Conservation (phyloP, 2,888 invertebrate species). For the Philopedon plagiatum region DNA sequence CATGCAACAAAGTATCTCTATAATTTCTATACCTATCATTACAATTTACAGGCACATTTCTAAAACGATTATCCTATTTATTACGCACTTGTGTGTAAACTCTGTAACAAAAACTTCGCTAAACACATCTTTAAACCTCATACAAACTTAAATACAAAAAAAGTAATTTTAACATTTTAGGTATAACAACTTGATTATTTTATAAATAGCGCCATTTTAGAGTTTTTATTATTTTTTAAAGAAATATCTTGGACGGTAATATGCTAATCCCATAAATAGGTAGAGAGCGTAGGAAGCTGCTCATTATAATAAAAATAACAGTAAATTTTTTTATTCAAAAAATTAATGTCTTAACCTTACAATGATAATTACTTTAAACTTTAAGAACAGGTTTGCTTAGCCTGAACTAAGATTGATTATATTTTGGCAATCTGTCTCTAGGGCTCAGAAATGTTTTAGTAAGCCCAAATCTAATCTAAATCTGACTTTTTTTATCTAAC, state of each 20-base stretch:
- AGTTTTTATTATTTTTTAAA: conserved; percentile 3
- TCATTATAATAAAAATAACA: conserved; percentile 6
- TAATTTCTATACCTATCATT: too few relatives aligned
- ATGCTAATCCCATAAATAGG: conserved; percentile 1
- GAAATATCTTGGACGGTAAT: not conserved
- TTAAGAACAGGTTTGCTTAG: not conserved
- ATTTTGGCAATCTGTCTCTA: not conserved
- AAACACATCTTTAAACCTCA: too few relatives aligned
- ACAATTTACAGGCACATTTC: too few relatives aligned
- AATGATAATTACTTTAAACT: conserved; percentile 2
- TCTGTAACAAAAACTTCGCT: too few relatives aligned
- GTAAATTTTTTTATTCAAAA: not conserved
- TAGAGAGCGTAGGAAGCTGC: not conserved
- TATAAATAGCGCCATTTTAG: not conserved
- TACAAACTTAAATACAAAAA: too few relatives aligned
- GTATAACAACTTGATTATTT: not conserved
- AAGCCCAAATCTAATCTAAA: not conserved
- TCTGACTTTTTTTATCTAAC: too few relatives aligned
- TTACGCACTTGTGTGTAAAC: too few relatives aligned
- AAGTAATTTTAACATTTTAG: too few relatives aligned
- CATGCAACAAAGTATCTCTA: too few relatives aligned
- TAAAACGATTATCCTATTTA: too few relatives aligned
- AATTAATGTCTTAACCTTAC: not conserved
- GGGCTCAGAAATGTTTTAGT: not conserved
- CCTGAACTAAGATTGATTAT: not conserved